Evolutionary conservation across 2,888 invertebrate species (phyloP), one percentile per base, ranked within the genome.

Genomic region (Patella caerulea): DNA sequence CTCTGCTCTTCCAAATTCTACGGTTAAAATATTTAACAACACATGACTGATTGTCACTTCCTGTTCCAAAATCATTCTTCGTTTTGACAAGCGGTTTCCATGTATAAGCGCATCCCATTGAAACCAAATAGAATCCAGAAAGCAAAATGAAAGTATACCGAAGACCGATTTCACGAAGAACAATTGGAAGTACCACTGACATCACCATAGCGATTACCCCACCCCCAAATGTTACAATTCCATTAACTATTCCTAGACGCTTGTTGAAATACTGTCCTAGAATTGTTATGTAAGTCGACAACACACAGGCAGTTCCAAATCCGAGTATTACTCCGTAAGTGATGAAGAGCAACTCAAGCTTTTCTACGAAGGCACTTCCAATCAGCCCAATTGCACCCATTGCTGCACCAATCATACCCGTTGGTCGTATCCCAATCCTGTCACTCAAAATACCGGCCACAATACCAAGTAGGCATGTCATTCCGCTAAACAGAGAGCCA

Each of bases 271-370:
- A 97, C 89, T 98, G 97, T 0, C 97, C 97, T 29, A 98, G 93
- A 82, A 98, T 96, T 65, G 96, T 96, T 72, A 98, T 92, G 12
- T 97, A 97, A 24, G 98, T 97, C 0, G 97, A 97, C 92, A 98
- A 98, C 0, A 96, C 95, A 72, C 97, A 93, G 0, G 97, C 96
- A 2, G 96, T 96, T n/a, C 98, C 98, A 65, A 96, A 91, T 0
- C 97, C 97, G 85, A 96, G 96, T 94, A 97, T 94, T 45, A 97
- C 92, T 15, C 98, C 97, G 90, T 96, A 97, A 0, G 97, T 97
- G 81, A 97, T 93, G 92, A 95, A 96, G 75, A 98, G 93, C 24
- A 94, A 93, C 84, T 94, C 94, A 15, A 97, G 94, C 92, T 94
- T 89, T 24, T 93, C 93, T 82, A 94, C 93, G 88, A 96, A 95